phyloP scores from a whole-genome alignment of 2,113 vertebrate genomes.

The Indicator indicator region DNA sequence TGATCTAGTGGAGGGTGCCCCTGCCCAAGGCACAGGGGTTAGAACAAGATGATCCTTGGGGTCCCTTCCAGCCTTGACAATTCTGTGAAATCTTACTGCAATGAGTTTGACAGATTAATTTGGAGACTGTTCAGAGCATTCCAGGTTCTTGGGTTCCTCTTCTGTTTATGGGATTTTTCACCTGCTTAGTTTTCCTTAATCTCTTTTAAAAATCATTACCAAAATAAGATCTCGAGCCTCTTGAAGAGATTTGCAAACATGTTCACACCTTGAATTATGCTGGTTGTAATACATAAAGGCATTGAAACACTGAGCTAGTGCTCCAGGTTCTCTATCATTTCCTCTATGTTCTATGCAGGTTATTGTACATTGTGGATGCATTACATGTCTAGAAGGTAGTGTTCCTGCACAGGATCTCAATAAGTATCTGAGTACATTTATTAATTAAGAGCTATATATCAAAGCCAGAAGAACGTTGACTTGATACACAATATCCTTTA shows the following conservation, averaged over 20 bases:
- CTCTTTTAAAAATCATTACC: not conserved
- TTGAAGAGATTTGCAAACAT: not conserved
- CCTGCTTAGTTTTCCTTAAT: not conserved
- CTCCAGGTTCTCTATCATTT: not conserved
- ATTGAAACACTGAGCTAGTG: not conserved
- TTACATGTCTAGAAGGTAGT: not conserved
- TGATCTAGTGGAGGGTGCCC: too few species aligned
- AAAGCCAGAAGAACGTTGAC: conserved; percentile 6
- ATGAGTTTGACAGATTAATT: not conserved
- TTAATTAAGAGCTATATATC: not conserved
- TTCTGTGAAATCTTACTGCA: not conserved
- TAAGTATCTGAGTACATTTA: not conserved
- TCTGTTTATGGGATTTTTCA: not conserved
- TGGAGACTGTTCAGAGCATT: not conserved
- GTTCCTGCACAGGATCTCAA: not conserved
- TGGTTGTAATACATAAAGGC: not conserved
- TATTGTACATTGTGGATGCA: not conserved
- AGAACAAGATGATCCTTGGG: too few species aligned
- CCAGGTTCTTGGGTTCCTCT: not conserved
- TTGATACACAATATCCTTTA: conserved; percentile 67
- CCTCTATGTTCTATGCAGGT: not conserved
- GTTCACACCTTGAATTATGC: not conserved
- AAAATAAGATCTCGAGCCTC: not conserved
- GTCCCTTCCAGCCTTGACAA: too few species aligned
- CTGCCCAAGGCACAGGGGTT: too few species aligned